A percentile compares a stretch with the other conserved stretches of the same genome.
Evolutionary conservation across 2,888 invertebrate species (phyloP).

Genomic region (Macaria liturata): DNA sequence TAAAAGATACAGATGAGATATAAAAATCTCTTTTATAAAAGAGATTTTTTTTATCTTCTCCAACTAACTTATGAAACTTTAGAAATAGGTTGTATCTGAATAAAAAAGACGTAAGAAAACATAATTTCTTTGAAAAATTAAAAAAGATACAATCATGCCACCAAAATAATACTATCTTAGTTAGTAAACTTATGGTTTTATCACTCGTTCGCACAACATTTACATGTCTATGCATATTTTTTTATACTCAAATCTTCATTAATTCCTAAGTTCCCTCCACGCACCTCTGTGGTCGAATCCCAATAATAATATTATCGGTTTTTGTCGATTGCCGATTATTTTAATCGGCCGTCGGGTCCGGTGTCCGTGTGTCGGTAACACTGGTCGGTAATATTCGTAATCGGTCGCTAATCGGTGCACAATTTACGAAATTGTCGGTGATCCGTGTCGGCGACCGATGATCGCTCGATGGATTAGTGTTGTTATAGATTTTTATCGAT

Average conservation of each 20-base stretch:
- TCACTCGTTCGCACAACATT: no score
- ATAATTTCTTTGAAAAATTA: no score
- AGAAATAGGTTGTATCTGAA: no score
- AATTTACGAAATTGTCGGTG: constrained; percentile 80
- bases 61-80: no score
- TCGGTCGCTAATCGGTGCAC: constrained; percentile 81
- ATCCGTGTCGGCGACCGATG: constrained; percentile 79
- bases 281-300: not conserved
- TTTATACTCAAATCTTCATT: no score
- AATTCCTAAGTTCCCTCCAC: not conserved
- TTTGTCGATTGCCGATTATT: constrained; percentile 81
- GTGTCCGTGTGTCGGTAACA: constrained; percentile 81
- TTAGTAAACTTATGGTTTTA: no score
- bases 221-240: no score
- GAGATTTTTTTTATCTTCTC: no score
- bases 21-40: not conserved
- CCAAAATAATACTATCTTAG: no score
- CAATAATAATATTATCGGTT: constrained; percentile 72
- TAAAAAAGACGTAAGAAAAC: no score
- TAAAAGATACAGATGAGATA: not conserved
- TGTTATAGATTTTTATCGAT: constrained; percentile 56
- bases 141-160: no score
- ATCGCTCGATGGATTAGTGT: constrained; percentile 64
- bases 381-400: constrained; percentile 79
- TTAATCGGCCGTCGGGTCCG: constrained; percentile 75